Percentiles rank a stretch among this genome's conserved stretches.
Evolutionary conservation across 2,113 vertebrate genomes (phyloP).

Genomic region (Campylomormyrus tamandua): DNA sequence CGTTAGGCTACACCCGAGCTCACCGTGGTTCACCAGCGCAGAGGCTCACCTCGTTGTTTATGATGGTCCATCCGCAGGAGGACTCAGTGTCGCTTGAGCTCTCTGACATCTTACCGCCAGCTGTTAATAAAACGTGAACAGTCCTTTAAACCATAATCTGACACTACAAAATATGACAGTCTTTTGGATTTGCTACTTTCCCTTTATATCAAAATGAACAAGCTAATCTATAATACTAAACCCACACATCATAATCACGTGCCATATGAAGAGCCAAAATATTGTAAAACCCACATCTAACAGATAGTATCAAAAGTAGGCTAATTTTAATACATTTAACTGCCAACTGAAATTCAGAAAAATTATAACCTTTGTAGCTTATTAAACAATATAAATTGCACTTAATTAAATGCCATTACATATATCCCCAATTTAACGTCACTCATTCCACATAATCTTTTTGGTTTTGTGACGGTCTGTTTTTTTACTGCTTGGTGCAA

Average conservation of each 20-base stretch:
- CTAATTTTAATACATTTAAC: not conserved
- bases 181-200: not conserved
- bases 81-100: slow-evolving; percentile 91
- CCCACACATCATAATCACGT: not conserved
- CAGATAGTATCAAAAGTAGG: not conserved
- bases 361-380: not conserved
- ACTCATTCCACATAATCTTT: not conserved
- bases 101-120: slow-evolving; percentile 75
- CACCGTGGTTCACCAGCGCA: not conserved
- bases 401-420: not conserved
- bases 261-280: not conserved
- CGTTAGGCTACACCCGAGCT: not conserved
- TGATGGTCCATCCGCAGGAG: slow-evolving; percentile 93
- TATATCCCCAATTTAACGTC: not conserved
- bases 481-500: not conserved
- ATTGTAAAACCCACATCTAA: not conserved
- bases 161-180: not conserved
- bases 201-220: not conserved
- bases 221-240: not conserved
- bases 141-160: not conserved
- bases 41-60: slow-evolving; percentile 80
- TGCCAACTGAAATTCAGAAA: not conserved
- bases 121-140: slow-evolving; percentile 42
- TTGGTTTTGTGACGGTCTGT: not conserved
- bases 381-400: not conserved